Evolutionary conservation across 2,797 vertebrate species (phyloP).

Genomic region (Babyrousa celebensis): DNA sequence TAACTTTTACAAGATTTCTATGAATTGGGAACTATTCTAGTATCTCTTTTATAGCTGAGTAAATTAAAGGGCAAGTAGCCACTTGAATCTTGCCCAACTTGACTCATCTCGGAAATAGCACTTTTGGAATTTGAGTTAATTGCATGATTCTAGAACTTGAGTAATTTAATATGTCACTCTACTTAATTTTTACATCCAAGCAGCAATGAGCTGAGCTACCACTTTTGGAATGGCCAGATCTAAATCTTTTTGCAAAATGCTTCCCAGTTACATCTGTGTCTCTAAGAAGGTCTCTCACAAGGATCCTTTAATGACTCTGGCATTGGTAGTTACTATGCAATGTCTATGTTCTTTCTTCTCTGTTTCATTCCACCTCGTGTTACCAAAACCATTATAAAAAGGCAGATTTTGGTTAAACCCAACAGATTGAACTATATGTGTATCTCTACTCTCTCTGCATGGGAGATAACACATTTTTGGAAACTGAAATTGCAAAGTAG

Average conservation of each 20-base stretch:
- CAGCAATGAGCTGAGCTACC: background rate
- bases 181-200: background rate
- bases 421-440: background rate
- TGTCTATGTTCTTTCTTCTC: background rate
- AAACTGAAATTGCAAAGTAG: background rate
- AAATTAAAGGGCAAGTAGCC: background rate
- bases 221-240: background rate
- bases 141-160: background rate
- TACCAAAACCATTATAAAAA: background rate
- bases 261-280: background rate
- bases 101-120: background rate
- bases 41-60: background rate
- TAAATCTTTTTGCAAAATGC: background rate
- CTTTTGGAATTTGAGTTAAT: background rate
- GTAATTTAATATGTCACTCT: background rate
- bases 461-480: background rate
- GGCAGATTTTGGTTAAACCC: background rate
- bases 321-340: background rate
- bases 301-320: background rate
- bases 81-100: background rate
- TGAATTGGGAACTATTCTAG: background rate
- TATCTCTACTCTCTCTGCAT: background rate
- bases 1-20: background rate
- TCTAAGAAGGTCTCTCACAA: background rate
- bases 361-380: background rate